Evolutionary conservation across 2,797 vertebrate genomes (phyloP).

Genomic region (Odontamblyopus lacepedii): DNA sequence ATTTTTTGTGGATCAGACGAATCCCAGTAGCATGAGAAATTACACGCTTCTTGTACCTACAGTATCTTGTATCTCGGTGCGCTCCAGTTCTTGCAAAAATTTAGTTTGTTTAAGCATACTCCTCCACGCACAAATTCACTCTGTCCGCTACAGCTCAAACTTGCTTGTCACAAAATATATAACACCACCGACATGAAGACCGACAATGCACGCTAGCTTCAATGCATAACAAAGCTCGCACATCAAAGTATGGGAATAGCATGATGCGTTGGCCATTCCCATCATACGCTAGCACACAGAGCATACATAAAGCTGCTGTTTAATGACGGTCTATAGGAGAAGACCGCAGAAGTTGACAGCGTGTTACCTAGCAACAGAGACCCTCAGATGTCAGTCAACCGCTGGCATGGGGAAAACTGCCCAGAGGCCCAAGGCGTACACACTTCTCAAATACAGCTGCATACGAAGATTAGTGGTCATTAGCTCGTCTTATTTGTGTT

Average conservation of each 20-base stretch:
- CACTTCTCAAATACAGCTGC: slow-evolving; percentile 5
- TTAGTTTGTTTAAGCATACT: background rate
- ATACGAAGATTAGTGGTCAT: slow-evolving; percentile 6
- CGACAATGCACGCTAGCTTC: background rate
- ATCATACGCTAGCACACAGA: background rate
- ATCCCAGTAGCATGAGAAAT: background rate
- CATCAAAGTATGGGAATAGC: slow-evolving; percentile 2
- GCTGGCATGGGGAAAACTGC: slow-evolving; percentile 6
- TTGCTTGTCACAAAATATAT: background rate
- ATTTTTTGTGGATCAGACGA: background rate
- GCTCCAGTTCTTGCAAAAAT: background rate
- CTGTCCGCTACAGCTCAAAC: background rate
- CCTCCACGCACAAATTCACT: background rate
- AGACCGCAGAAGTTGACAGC: background rate
- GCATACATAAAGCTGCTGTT: slow-evolving; percentile 4
- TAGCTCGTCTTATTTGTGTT: background rate
- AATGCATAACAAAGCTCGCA: background rate
- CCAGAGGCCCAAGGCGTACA: slow-evolving; percentile 5
- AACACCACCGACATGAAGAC: background rate
- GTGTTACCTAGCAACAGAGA: slow-evolving; percentile 14
- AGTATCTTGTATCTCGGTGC: background rate
- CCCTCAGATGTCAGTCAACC: slow-evolving; percentile 15
- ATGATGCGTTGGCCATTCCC: background rate
- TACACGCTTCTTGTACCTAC: background rate
- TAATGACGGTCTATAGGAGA: slow-evolving; percentile 7